phyloP scores from a whole-genome alignment of 1,140 invertebrate species.

The Ericerus pela region DNA sequence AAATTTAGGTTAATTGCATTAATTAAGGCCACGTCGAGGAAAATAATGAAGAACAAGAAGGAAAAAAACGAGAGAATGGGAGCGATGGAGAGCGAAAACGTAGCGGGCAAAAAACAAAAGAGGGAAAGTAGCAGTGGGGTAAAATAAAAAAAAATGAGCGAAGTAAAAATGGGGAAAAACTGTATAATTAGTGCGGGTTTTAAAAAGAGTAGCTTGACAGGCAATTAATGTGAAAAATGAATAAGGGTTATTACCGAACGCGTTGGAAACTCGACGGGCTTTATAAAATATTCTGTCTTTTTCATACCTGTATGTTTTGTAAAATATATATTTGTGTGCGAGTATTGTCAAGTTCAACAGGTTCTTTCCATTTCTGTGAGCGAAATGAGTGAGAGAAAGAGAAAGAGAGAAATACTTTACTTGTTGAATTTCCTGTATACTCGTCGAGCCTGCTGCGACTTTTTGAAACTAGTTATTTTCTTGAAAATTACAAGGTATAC shows the following conservation, averaged over 20 bases:
- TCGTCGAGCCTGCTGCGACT: constrained; percentile 1
- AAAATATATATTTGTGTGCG: not conserved
- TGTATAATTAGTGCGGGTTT: constrained; percentile 3
- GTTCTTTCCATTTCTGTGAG: constrained; percentile 6
- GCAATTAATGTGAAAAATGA: constrained; percentile 12
- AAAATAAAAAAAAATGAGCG: too few species aligned
- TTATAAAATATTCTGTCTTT: too few species aligned
- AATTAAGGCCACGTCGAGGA: not conserved
- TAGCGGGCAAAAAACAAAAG: too few species aligned
- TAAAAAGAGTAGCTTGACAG: constrained; percentile 1
- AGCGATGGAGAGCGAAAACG: too few species aligned
- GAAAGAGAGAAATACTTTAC: constrained; percentile 12
- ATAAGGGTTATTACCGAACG: constrained; percentile 3
- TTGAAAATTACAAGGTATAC: constrained; percentile 8
- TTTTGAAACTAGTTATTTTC: constrained; percentile 11
- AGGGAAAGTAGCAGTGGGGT: too few species aligned
- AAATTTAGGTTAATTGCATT: constrained; percentile 12
- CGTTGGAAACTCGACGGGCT: too few species aligned
- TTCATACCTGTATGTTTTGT: too few species aligned
- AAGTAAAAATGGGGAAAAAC: not conserved
- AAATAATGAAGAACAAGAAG: too few species aligned
- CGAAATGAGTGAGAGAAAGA: too few species aligned
- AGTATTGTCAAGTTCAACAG: constrained; percentile 7
- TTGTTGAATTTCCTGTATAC: constrained; percentile 7
- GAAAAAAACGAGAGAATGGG: too few species aligned